Evolutionary conservation across 2,888 invertebrate genomes (phyloP), one percentile per base, ranked within the genome.

Genomic region (Eutolmus rufibarbis): DNA sequence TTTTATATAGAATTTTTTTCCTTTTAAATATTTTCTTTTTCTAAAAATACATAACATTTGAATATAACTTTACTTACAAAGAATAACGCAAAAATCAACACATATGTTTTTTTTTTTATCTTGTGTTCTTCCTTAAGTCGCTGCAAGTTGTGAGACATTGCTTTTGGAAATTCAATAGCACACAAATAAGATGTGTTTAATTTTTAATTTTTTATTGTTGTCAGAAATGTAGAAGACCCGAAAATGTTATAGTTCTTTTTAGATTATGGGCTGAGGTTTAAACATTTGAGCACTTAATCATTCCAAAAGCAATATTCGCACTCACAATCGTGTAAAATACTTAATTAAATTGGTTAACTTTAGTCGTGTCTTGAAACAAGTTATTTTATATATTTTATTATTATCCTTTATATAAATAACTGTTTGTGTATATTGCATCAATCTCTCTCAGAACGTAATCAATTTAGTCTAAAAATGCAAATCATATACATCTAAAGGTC

Each of bases 281-380:
- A 46, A 46, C 77, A 12, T 23, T 28, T 66, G 28, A 28, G 23
- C 66, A 28, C 4, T 19, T 66, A 66, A 66, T 12, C 23, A 8
- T 81, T 56, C 37, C 84, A 84, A 84, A 84, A 84, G 57, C 84
- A 84, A 84, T 40, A 84, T 37, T 43, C 40, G 23, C 74, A 66
- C 74, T 84, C 23, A 66, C 66, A 84, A 84, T 37, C 66, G 57
- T 66, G 34, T 66, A 84, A 82, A 74, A 23, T 16, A 46, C 74
- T 74, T 86, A 89, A 88, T 89, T 89, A 88, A 87, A 87, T 89
- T 77, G 89, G 89, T 88, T 89, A 89, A 89, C 89, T 89, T 89
- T 89, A 89, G 89, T 89, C 87, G 89, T 89, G 89, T 89, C 89
- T 89, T 87, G 88, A 89, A 89, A 89, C 88, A 88, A 88, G 87